phyloP scores from a whole-genome alignment of 1,140 invertebrate genomes.

The Ceratitis capitata region DNA sequence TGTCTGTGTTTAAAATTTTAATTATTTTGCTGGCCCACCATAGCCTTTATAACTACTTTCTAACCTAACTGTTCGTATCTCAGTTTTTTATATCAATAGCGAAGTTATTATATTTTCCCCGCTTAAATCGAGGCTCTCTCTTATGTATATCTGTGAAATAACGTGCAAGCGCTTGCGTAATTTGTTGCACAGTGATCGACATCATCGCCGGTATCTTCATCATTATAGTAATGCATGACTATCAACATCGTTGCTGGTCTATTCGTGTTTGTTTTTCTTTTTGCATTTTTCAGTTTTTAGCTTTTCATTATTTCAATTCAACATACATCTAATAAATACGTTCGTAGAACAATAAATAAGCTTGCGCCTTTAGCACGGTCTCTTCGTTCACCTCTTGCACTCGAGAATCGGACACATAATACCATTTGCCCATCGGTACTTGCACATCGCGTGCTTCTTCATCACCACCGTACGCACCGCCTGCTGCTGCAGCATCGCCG shows the following conservation, averaged over 20 bases:
- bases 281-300: too few relatives aligned
- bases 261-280: not conserved
- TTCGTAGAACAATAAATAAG: slow-evolving; percentile 98
- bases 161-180: not conserved
- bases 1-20: not conserved
- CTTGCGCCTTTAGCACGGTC: slow-evolving; percentile 85
- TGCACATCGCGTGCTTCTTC: slow-evolving; percentile 65
- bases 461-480: slow-evolving; percentile 53
- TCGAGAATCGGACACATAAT: slow-evolving; percentile 88
- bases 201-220: not conserved
- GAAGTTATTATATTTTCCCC: not conserved
- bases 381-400: slow-evolving; percentile 84
- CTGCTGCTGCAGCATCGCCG: slow-evolving; percentile 64
- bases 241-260: slow-evolving; percentile 9
- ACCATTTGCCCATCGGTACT: slow-evolving; percentile 86
- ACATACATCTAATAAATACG: slow-evolving; percentile 72
- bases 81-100: not conserved
- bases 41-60: slow-evolving; percentile 23
- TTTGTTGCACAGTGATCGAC: not conserved
- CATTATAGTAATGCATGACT: slow-evolving; percentile 5
- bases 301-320: not conserved
- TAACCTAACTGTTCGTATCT: slow-evolving; percentile 12
- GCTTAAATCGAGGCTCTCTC: not conserved
- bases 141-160: not conserved
- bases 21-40: not conserved